Evolutionary conservation across 2,888 invertebrate genomes (phyloP).

Genomic region (Leptura quadrifasciata): DNA sequence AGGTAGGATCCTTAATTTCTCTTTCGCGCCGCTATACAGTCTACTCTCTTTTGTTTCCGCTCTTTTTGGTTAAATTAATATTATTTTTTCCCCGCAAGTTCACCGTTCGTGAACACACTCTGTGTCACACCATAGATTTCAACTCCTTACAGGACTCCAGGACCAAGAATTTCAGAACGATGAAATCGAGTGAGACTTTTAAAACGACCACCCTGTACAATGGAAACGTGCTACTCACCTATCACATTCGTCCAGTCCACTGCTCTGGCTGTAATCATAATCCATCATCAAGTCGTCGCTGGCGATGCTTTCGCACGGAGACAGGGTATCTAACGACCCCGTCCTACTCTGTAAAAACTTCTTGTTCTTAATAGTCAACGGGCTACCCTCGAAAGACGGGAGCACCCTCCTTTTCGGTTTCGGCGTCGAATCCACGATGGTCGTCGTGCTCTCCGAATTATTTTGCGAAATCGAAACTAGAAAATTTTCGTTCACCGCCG

Average conservation of each 20-base stretch:
- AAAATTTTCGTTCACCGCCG: slow-evolving; percentile 61
- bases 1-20: no score
- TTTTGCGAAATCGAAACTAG: slow-evolving; percentile 60
- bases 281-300: slow-evolving; percentile 94
- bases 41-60: no score
- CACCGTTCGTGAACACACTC: no score
- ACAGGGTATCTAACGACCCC: slow-evolving; percentile 87
- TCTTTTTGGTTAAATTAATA: no score
- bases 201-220: no score
- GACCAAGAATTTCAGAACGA: no score
- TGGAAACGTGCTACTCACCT: slow-evolving; percentile 56
- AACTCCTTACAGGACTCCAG: no score
- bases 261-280: slow-evolving; percentile 78
- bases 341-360: slow-evolving; percentile 71
- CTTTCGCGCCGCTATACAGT: no score
- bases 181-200: no score
- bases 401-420: slow-evolving; percentile 67
- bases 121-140: no score
- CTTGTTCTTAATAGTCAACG: slow-evolving; percentile 65
- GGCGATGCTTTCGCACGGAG: slow-evolving; percentile 88
- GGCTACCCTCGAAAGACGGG: slow-evolving; percentile 71
- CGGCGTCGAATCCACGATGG: slow-evolving; percentile 69
- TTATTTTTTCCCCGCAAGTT: no score
- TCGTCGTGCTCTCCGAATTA: slow-evolving; percentile 68
- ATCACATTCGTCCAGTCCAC: slow-evolving; percentile 76